Conservation (phyloP, 2,113 vertebrate genomes). For the Harpagus bidentatus region DNA sequence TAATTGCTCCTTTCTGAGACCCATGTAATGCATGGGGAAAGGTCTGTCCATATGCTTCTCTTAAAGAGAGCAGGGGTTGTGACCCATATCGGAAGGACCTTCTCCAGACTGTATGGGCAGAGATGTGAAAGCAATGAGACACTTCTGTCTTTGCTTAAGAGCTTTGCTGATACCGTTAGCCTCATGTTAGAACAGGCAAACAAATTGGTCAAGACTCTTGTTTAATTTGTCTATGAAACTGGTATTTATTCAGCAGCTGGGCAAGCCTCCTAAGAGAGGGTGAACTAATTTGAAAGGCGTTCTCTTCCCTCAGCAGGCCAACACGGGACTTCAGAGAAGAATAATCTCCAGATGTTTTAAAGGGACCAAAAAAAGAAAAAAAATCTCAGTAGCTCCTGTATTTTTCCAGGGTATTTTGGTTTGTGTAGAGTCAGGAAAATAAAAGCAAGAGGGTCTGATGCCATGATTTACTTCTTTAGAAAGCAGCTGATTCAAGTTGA, state of each 20-base stretch:
- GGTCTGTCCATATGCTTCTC: not conserved
- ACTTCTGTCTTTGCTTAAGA: not conserved
- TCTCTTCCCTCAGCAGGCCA: not conserved
- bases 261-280: not conserved
- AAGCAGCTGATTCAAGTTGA: not conserved
- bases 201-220: not conserved
- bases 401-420: not conserved
- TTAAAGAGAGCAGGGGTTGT: not conserved
- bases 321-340: not conserved
- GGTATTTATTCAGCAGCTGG: conserved; percentile 1
- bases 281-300: conserved; percentile 30
- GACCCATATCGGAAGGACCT: not conserved
- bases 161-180: not conserved
- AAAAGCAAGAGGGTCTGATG: not conserved
- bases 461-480: not conserved
- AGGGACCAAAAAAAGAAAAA: not conserved
- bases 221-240: not conserved
- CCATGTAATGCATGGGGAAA: not conserved
- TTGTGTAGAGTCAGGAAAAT: not conserved
- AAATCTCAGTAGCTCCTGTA: not conserved
- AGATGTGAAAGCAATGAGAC: not conserved
- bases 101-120: not conserved
- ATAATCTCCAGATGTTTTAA: not conserved
- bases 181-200: not conserved
- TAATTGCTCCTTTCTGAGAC: not conserved